phyloP scores from a whole-genome alignment of 2,113 vertebrate species.

The Colaptes auratus region DNA sequence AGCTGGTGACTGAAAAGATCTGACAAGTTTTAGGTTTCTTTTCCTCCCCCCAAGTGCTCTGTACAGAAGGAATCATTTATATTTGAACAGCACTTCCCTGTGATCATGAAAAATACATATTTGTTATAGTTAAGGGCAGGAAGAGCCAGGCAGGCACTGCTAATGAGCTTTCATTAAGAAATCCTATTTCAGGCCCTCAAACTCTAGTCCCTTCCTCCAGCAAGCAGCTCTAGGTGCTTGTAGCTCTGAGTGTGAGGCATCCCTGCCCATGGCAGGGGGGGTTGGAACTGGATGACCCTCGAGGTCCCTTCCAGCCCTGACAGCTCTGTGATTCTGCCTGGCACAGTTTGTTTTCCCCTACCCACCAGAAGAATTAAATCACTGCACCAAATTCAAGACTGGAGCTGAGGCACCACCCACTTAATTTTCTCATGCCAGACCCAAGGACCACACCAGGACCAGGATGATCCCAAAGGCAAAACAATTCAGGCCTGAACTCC shows the following conservation, averaged over 20 bases:
- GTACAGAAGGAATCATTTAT: background rate
- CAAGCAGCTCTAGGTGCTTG: background rate
- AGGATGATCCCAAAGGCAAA: background rate
- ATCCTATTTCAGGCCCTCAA: background rate
- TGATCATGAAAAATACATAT: background rate
- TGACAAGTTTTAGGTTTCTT: background rate
- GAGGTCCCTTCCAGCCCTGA: too few species aligned
- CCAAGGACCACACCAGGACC: rapidly evolving
- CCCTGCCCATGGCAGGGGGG: too few species aligned
- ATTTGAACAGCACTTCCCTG: background rate
- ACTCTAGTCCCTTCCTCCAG: background rate
- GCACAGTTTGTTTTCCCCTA: background rate
- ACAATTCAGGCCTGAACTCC: background rate
- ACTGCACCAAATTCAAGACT: background rate
- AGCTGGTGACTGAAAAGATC: constrained; percentile 44
- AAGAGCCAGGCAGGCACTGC: rapidly evolving
- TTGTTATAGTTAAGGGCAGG: background rate
- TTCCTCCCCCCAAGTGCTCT: background rate
- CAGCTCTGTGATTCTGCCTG: background rate
- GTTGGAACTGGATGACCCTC: too few species aligned
- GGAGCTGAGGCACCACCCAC: background rate
- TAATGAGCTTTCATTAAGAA: constrained; percentile 35
- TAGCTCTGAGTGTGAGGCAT: too few species aligned
- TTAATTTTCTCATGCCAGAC: background rate
- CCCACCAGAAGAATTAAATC: background rate